These are phyloP conservation scores for Neoaliturus tenellus DNA, from an alignment of 2,888 invertebrate species.

Conservation along the genomic window DNA sequence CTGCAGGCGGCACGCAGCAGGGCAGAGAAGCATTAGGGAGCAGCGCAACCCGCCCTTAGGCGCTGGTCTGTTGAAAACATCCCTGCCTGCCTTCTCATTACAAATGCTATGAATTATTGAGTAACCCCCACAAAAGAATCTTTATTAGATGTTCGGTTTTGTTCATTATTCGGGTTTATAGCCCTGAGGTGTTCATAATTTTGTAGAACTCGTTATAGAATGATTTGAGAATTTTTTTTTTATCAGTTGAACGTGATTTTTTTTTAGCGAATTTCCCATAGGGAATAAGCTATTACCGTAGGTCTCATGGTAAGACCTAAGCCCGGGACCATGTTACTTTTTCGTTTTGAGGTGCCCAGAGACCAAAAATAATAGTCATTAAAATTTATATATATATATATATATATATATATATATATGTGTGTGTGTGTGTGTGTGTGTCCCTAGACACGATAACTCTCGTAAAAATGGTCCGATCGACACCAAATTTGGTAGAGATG, in stretches of 20 bases:
- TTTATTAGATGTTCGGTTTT: constrained; percentile 38
- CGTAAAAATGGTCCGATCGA: too few relatives aligned
- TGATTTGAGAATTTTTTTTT: background rate
- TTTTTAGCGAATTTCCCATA: too few relatives aligned
- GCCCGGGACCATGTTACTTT: too few relatives aligned
- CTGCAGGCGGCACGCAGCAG: constrained; percentile 2
- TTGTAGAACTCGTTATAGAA: background rate
- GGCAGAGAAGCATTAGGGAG: background rate
- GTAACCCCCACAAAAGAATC: constrained; percentile 22
- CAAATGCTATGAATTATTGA: constrained; percentile 36
- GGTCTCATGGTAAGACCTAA: too few relatives aligned
- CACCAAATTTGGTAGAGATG: too few relatives aligned
- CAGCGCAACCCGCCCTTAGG: background rate
- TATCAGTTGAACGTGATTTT: background rate
- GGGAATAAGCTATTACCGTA: too few relatives aligned
- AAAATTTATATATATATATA: too few relatives aligned
- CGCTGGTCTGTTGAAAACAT: constrained; percentile 11
- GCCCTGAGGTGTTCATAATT: background rate
- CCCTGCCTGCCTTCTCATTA: background rate
- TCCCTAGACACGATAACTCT: too few relatives aligned
- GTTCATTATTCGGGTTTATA: constrained; percentile 16
- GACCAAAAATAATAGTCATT: too few relatives aligned
- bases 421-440: too few relatives aligned
- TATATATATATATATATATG: too few relatives aligned
- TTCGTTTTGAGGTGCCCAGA: too few relatives aligned